Evolutionary conservation across 2,797 vertebrate species (phyloP).

Genomic region (Botia almorhae): DNA sequence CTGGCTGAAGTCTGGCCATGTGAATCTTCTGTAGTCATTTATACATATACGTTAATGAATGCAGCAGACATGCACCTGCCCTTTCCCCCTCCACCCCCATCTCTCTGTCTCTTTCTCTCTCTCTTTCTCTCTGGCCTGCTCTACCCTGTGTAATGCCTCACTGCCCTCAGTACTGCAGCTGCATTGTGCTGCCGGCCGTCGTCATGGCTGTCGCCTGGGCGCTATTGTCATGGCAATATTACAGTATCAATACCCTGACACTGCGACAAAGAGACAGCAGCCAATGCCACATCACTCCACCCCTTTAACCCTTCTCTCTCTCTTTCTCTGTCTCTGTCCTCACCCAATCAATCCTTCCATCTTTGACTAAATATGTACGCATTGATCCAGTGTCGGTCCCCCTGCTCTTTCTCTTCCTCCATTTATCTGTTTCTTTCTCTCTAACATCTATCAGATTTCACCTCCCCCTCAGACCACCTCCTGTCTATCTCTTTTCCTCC

Average conservation of each 20-base stretch:
- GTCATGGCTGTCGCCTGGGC: slow-evolving; percentile 78
- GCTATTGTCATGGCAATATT: slow-evolving; percentile 80
- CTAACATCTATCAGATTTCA: slow-evolving; percentile 47
- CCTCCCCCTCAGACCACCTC: slow-evolving; percentile 47
- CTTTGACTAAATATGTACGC: slow-evolving; percentile 57
- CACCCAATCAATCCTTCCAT: slow-evolving; percentile 49
- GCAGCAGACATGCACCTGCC: slow-evolving; percentile 47
- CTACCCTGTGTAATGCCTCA: slow-evolving; percentile 74
- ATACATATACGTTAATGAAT: slow-evolving; percentile 9
- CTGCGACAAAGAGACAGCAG: slow-evolving; percentile 85
- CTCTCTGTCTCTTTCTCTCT: slow-evolving; percentile 53
- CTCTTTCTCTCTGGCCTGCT: slow-evolving; percentile 49
- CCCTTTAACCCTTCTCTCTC: slow-evolving; percentile 69
- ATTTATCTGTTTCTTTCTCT: slow-evolving; percentile 49
- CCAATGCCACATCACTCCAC: slow-evolving; percentile 79
- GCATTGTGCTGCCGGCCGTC: slow-evolving; percentile 82
- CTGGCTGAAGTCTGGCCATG: not conserved
- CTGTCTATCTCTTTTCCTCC: slow-evolving; percentile 61
- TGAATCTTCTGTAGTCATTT: not conserved
- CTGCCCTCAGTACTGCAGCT: slow-evolving; percentile 81
- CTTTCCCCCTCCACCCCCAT: slow-evolving; percentile 39
- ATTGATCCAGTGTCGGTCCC: slow-evolving; percentile 54
- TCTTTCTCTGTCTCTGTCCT: slow-evolving; percentile 44
- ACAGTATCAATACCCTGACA: slow-evolving; percentile 85
- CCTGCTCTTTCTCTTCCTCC: slow-evolving; percentile 34